Evolutionary conservation across 2,797 vertebrate species (phyloP), one percentile per base, ranked within the genome.

Genomic region (Falco biarmicus): DNA sequence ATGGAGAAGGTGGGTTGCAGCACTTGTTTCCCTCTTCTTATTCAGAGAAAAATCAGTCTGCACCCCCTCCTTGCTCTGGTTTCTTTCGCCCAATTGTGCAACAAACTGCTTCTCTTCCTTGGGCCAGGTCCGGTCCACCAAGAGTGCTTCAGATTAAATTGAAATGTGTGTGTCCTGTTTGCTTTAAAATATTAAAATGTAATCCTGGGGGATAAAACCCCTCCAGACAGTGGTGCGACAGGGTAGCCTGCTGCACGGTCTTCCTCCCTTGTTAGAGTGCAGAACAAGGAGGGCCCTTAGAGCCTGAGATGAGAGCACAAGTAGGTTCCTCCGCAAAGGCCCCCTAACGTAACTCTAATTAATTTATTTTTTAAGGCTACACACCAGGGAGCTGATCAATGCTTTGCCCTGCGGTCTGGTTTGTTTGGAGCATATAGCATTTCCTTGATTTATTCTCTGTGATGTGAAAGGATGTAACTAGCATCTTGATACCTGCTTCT

Each of bases 11-110:
- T 1, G 8, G 20, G 19, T 17, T 53, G 20, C 41, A 78, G 51
- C 31, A 19, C n/a, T 11, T 0, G 0, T 15, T 60, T n/a, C n/a
- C 6, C 11, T 77, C 7, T 17, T 3, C 0, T 15, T 48, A 66
- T 75, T 19, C 0, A 0, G 10, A 59, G 28, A 6, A 10, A 10
- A 65, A 63, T 13, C 43, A 54, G 9, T 15, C 61, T 51, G 15
- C 24, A 22, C 21, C 34, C 13, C 13, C 26, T 76, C 45, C 37
- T 57, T 13, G 9, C 54, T 29, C 37, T 3, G 0, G 1, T 32
- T 77, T 48, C 54, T 77, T 81, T 15, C 3, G 1, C 25, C 20
- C 37, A 4, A n/a, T 68, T 61, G 13, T 21, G 48, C 45, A 16
- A 18, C 47, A 48, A 66, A 51, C 47, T 24, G 13, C 19, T 41